These are phyloP conservation scores for Cardiocondyla obscurior DNA, from an alignment of 1,140 invertebrate species.

Conservation along the genomic window DNA sequence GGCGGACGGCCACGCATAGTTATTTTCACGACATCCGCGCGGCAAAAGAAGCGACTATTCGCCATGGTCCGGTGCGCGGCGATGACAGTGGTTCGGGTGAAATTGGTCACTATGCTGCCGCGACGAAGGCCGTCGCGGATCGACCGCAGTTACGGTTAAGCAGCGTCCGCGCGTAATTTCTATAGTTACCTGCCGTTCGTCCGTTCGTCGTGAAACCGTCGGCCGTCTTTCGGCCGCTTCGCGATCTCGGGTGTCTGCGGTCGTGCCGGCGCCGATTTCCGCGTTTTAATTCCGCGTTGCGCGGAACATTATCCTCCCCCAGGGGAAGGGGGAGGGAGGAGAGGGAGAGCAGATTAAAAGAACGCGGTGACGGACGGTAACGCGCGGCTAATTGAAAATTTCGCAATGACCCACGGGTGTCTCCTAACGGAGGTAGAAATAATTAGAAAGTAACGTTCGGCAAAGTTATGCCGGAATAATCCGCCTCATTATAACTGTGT, in stretches of 20 bases:
- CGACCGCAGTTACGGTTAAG: conserved; percentile 70
- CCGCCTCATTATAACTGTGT: background rate
- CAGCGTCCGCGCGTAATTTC: conserved; percentile 59
- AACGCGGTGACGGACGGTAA: background rate
- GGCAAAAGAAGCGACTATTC: conserved; percentile 71
- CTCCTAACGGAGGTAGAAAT: background rate
- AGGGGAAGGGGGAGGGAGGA: too few relatives aligned
- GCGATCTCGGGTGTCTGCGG: conserved; percentile 42
- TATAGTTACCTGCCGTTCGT: conserved; percentile 48
- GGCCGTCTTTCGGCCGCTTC: conserved; percentile 19
- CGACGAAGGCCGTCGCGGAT: conserved; percentile 65
- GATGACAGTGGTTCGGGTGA: conserved; percentile 69
- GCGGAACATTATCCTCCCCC: conserved; percentile 28
- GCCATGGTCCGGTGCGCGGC: conserved; percentile 63
- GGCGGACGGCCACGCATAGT: conserved; percentile 61
- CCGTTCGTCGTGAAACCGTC: conserved; percentile 48
- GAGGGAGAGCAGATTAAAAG: conserved; percentile 19
- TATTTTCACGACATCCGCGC: conserved; percentile 72
- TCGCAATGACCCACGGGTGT: background rate
- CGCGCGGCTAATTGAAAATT: background rate
- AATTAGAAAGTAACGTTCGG: background rate
- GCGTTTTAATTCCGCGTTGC: conserved; percentile 13
- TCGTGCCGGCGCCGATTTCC: conserved; percentile 9
- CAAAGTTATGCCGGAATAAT: background rate
- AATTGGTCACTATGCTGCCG: conserved; percentile 70